phyloP scores from a whole-genome alignment of 2,113 vertebrate genomes.

The Carlito syrichta region DNA sequence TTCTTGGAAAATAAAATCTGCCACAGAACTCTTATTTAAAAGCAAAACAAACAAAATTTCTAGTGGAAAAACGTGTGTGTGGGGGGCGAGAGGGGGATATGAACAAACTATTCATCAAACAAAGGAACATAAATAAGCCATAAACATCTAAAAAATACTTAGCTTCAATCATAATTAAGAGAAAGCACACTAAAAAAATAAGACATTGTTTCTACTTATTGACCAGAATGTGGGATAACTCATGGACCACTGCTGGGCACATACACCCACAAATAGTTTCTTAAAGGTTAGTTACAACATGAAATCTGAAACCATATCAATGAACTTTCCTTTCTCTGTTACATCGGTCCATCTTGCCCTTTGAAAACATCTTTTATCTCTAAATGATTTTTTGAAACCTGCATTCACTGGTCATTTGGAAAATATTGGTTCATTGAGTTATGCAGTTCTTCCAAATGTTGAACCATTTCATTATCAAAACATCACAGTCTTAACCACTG shows the following conservation, averaged over 20 bases:
- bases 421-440: background rate
- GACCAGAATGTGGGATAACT: background rate
- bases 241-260: background rate
- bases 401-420: background rate
- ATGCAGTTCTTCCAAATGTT: background rate
- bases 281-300: background rate
- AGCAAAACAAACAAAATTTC: background rate
- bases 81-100: background rate
- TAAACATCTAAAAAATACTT: background rate
- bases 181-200: background rate
- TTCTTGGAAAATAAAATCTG: background rate
- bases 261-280: background rate
- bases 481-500: background rate
- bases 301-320: background rate
- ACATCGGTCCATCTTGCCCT: background rate
- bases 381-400: background rate
- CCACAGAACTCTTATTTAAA: background rate
- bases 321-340: background rate
- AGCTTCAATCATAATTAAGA: background rate
- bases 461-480: background rate
- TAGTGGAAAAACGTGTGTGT: background rate
- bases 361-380: background rate
- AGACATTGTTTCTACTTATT: background rate
- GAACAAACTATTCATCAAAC: background rate
- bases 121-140: background rate